Evolutionary conservation across 2,888 invertebrate species (phyloP), one percentile per base, ranked within the genome.

Genomic region (Agonum fuliginosum): DNA sequence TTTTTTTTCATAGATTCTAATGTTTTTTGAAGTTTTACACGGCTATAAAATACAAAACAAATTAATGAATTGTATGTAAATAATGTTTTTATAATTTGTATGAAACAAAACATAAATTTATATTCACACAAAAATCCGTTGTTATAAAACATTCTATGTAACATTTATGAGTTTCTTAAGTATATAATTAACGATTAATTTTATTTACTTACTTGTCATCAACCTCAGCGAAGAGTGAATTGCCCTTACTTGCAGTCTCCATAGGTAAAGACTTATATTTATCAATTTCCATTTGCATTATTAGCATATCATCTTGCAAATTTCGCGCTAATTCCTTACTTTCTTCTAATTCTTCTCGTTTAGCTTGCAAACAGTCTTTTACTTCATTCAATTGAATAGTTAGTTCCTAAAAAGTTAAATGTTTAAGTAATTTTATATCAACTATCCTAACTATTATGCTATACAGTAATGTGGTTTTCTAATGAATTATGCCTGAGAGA

Each of bases 211-310:
- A 84, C 84, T 83, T 83, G 74, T 85, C 84, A 78, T 85, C 82
- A 1, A 86, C 85, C 83, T 86, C 86, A 24, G 85, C 85, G 83
- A 86, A 86, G 69, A 86, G 80, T 2, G 86, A 86, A 81, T 86
- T 86, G 34, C 86, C 86, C 81, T 83, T 82, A 48, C 81, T 82
- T 20, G 81, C 79, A 43, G 80, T 78, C 80, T 84, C 83, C 17
- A 83, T 71, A 2, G 85, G 85, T 79, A 82, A 82, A 73, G 75
- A 82, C 81, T 82, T 85, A 3, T 82, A 24, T 8, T 80, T 58
- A 41, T 84, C 84, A 30, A 85, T 75, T 80, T 86, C 84, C 37
- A 54, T 78, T 74, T 83, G 83, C 3, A 81, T 62, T 78, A 81
- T 79, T 4, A 82, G 37, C 3, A 82, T 43, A 14, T 85, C 84